These are phyloP conservation scores for Synergus gifuensis DNA, from an alignment of 2,888 invertebrate species.

Conservation along the genomic window DNA sequence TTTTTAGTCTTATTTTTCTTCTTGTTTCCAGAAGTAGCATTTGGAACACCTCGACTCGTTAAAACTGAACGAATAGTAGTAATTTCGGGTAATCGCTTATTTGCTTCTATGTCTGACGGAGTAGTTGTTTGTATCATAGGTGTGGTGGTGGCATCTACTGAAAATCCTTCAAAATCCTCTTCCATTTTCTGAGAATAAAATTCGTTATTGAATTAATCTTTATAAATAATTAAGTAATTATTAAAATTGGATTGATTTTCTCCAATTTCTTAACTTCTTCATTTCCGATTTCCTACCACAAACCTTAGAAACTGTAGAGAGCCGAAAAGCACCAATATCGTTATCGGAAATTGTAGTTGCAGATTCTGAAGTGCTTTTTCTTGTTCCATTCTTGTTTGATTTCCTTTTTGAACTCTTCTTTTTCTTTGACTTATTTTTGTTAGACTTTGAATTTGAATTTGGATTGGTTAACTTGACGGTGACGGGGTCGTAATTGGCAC, in stretches of 20 bases:
- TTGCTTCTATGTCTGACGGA: not conserved
- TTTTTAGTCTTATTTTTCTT: constrained; percentile 62
- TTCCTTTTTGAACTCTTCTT: constrained; percentile 58
- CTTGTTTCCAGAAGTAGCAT: constrained; percentile 44
- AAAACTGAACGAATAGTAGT: constrained; percentile 42
- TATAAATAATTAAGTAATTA: not conserved
- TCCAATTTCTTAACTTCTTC: too few relatives aligned
- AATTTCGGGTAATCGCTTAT: constrained; percentile 44
- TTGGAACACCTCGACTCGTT: constrained; percentile 38
- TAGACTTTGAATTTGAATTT: constrained; percentile 70
- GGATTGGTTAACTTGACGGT: constrained; percentile 83
- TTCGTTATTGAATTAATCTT: not conserved
- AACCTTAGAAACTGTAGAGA: constrained; percentile 23
- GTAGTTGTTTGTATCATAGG: not conserved
- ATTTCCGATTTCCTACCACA: not conserved
- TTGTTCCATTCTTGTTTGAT: constrained; percentile 48
- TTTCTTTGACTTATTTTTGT: constrained; percentile 67
- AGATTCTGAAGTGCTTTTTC: constrained; percentile 43
- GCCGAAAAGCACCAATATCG: not conserved
- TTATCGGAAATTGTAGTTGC: constrained; percentile 17
- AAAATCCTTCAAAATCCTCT: not conserved
- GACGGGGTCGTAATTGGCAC: constrained; percentile 90
- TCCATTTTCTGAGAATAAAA: constrained; percentile 14
- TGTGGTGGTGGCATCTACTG: constrained; percentile 5
- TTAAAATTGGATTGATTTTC: not conserved